A percentile compares a stretch with the other conserved stretches of the same genome.
phyloP scores from a whole-genome alignment of 2,113 vertebrate genomes.

The Lamprotornis superbus region DNA sequence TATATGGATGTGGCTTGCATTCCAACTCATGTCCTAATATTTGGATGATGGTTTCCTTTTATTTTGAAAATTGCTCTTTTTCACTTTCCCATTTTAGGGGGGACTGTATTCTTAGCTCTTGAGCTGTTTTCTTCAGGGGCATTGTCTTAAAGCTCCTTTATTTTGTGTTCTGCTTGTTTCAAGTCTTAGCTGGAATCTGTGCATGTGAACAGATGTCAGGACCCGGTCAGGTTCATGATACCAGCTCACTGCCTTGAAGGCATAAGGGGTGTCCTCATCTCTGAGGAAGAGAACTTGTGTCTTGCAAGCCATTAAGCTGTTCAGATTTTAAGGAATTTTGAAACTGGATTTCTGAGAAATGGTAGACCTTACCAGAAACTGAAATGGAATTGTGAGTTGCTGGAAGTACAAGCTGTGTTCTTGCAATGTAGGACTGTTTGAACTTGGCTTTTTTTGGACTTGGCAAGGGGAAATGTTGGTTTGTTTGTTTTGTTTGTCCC shows the following conservation, averaged over 20 bases:
- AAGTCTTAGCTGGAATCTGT: not conserved
- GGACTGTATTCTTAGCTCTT: not conserved
- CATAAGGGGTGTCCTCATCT: not conserved
- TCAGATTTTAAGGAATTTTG: not conserved
- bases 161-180: not conserved
- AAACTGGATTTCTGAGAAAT: not conserved
- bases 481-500: not conserved
- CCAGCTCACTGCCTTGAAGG: not conserved
- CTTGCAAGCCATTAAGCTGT: not conserved
- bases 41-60: not conserved
- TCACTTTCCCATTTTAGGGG: not conserved
- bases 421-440: not conserved
- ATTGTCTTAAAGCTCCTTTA: not conserved
- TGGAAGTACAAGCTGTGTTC: not conserved
- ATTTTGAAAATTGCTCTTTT: not conserved
- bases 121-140: not conserved
- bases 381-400: not conserved
- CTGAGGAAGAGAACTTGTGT: not conserved
- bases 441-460: not conserved
- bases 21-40: not conserved
- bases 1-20: not conserved
- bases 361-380: not conserved
- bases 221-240: not conserved
- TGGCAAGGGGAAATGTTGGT: not conserved
- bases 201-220: rapidly evolving